Base-by-base conservation (phyloP, 2,113 vertebrate genomes). In the Vombatus ursinus region DNA sequence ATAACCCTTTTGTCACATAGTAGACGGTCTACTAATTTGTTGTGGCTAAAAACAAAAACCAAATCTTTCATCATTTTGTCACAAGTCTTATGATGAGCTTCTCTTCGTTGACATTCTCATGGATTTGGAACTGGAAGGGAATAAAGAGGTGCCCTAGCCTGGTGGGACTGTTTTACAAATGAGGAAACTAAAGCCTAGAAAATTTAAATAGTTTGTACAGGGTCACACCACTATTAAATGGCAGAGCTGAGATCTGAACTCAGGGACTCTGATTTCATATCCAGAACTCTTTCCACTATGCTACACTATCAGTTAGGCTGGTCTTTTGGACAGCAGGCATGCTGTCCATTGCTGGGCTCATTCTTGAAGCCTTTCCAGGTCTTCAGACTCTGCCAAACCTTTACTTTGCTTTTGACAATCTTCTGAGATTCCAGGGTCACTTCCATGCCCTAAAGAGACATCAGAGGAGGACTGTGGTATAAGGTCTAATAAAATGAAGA, bases 401-500 rank as follows among this genome's bases (percentile, higher is more conserved):
- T 8, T 84, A 23, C n/a, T 44, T 44, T 84, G n/a, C 68, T 84
- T 84, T 84, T n/a, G 37, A 84, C 68, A 84, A 23, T 44, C 16
- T 84, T 84, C 37, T 44, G 68, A 84, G n/a, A 84, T 84, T 84
- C n/a, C n/a, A 84, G 19, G 68, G 68, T 44, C 68, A 44, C 37
- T 84, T 84, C n/a, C 7, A 22, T 84, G 68, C 37, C 16, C 31
- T 68, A 44, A 11, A 19, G 6, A 84, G 37, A 84, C 37, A 84
- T 23, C n/a, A 84, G 16, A 84, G 19, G 37, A 84, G 37, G n/a
- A 84, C 37, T 84, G 44, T 84, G 37, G 44, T 44, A 2, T 44
- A 84, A 4, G 68, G 19, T 84, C 68, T 96, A 96, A 97, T 28
- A 95, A 89, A 94, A 92, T 37, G 95, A 97, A 97, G 92, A 95